Evolutionary conservation across 2,888 invertebrate species (phyloP).

Genomic region (Tineola bisselliella): DNA sequence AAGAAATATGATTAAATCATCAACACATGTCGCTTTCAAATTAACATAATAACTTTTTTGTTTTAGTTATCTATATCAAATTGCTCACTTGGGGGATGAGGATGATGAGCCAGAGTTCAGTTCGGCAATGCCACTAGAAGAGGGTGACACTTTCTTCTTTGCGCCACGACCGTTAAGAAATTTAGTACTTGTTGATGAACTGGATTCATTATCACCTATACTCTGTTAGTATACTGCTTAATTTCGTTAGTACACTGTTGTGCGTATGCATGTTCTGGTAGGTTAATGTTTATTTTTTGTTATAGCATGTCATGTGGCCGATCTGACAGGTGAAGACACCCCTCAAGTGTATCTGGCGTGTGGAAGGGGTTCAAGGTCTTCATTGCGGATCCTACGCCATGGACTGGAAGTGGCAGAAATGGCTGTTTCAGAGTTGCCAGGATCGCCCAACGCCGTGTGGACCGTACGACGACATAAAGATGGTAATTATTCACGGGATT

Average conservation of each 20-base stretch:
- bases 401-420: conserved; percentile 99
- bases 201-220: conserved; percentile 95
- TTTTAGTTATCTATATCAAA: conserved; percentile 94
- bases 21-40: too few species aligned
- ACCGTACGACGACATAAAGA: conserved; percentile 96
- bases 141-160: conserved; percentile 99
- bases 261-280: not conserved
- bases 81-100: conserved; percentile 98
- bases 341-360: conserved; percentile 97
- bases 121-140: conserved; percentile 97
- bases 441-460: conserved; percentile 99
- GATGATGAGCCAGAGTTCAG: conserved; percentile 99
- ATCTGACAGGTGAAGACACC: conserved; percentile 97
- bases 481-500: conserved; percentile 73
- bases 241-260: not conserved
- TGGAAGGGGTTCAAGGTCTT: conserved; percentile 94
- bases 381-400: conserved; percentile 91
- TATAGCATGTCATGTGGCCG: conserved; percentile 85
- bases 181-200: conserved; percentile 94
- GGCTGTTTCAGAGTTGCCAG: conserved; percentile 99
- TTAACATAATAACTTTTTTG: not conserved
- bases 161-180: conserved; percentile 93
- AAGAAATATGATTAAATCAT: not conserved
- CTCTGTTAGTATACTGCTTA: conserved; percentile 65
- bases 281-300: not conserved